phyloP scores from a whole-genome alignment of 2,797 vertebrate species.

The Salarias fasciatus region DNA sequence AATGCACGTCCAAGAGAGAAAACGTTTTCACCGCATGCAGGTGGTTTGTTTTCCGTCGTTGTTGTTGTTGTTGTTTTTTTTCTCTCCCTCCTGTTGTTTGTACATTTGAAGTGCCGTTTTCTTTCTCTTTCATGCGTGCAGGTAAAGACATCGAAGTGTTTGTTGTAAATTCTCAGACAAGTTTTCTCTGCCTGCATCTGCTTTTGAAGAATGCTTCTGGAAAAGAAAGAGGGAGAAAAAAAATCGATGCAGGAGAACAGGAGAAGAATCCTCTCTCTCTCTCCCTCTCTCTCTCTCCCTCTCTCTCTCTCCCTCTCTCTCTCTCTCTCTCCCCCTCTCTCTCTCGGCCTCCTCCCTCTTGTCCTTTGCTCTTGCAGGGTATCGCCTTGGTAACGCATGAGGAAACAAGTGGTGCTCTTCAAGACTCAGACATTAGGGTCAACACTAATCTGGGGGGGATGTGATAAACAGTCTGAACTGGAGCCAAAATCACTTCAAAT shows the following conservation, averaged over 20 bases:
- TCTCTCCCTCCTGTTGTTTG: too few relatives aligned
- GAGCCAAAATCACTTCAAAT: conserved; percentile 79
- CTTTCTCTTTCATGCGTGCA: conserved; percentile 1
- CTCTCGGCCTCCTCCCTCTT: conserved; percentile 51
- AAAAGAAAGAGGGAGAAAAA: conserved; percentile 6
- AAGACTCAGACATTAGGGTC: conserved; percentile 80
- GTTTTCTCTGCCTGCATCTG: conserved; percentile 20
- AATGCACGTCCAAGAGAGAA: conserved; percentile 27
- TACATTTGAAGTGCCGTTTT: conserved; percentile 25
- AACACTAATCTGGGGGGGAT: conserved; percentile 76
- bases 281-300: conserved; percentile 27
- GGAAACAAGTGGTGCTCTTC: conserved; percentile 77
- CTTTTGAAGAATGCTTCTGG: conserved; percentile 49
- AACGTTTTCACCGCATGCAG: conserved; percentile 1
- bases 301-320: conserved; percentile 32
- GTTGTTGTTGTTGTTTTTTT: neutral
- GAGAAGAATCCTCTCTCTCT: conserved; percentile 32
- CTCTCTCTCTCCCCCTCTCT: conserved; percentile 28
- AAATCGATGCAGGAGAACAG: conserved; percentile 40
- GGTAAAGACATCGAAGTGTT: conserved; percentile 10
- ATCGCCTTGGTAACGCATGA: conserved; percentile 82
- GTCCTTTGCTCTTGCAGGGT: conserved; percentile 74
- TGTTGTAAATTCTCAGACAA: conserved; percentile 1
- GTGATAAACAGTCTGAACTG: conserved; percentile 78
- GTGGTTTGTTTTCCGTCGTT: too few relatives aligned